Evolutionary conservation across 2,888 invertebrate species (phyloP), one percentile per base, ranked within the genome.

Genomic region (Gastracanthus pulcherrimus): DNA sequence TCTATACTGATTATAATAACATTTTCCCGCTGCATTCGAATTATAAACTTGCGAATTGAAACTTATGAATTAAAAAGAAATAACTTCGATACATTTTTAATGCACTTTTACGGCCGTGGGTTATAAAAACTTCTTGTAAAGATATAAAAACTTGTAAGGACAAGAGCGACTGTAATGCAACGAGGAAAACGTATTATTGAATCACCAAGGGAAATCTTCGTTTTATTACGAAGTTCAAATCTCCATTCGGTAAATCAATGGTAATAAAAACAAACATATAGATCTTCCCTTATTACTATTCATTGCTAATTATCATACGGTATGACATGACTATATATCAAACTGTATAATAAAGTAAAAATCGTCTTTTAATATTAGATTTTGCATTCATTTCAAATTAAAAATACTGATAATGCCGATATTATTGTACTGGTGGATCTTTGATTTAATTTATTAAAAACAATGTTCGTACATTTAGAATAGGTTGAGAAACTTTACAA

Each of bases 81-180:
- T 51, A 23, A 1, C 26, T 2, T 13, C 26, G 55, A 55, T 58
- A 71, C 58, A 72, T 41, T 72, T 60, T 58, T 55, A 36, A 55
- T 23, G 70, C 5, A 34, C 29, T 9, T 34, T 70, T 45, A 55
- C 16, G 29, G 51, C 3, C 11, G 9, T 16, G 3, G 4, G 36
- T 4, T 55, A 29, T 70, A 36, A 70, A 69, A 70, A 70, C 55
- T 70, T 70, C 36, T 55, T 31, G 19, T 29, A 34, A 67, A 9
- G 31, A n/a, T 31, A 69, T 69, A 31, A 69, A 69, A 70, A 69
- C 29, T 29, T 31, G 26, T 29, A 16, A 51, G 51, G 51, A 51
- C 23, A 23, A 7, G 11, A 29, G 45, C 7, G 16, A 19, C 2
- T 48, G 45, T 3, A 45, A 48, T 48, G 31, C 3, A 19, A 48